phyloP scores from a whole-genome alignment of 1,140 invertebrate species.

The Cotesia typhae region DNA sequence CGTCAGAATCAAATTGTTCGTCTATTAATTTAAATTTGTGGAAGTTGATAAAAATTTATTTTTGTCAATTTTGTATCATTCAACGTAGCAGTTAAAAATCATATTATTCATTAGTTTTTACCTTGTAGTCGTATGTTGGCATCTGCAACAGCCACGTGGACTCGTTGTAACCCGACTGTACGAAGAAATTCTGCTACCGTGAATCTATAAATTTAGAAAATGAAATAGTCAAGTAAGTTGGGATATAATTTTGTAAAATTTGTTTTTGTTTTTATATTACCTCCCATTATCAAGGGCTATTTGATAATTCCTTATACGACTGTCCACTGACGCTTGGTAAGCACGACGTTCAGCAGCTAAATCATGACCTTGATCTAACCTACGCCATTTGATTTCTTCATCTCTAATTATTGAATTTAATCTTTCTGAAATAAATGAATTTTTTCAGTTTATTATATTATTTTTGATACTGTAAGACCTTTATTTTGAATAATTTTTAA shows the following conservation, averaged over 20 bases:
- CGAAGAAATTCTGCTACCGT: constrained; percentile 2
- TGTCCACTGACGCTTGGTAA: background rate
- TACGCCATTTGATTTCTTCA: background rate
- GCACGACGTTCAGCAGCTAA: constrained; percentile 4
- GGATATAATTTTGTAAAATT: background rate
- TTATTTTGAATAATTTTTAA: too few relatives aligned
- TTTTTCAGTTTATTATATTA: background rate
- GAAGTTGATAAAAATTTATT: background rate
- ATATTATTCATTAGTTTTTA: background rate
- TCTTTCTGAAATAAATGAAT: background rate
- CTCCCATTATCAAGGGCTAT: background rate
- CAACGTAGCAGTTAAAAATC: background rate
- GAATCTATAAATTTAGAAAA: background rate
- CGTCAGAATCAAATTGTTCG: background rate
- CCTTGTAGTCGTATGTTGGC: too few relatives aligned
- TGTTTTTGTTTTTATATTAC: background rate
- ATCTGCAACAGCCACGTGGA: background rate
- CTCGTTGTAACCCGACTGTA: background rate
- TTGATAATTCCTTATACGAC: background rate
- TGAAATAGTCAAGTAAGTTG: background rate
- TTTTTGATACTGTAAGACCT: background rate
- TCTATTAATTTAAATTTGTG: background rate
- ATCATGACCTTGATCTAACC: constrained; percentile 1
- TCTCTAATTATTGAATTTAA: background rate
- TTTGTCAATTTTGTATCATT: background rate